These are phyloP conservation scores for Epistrophella euchroma DNA, from an alignment of 2,888 invertebrate genomes.

Conservation along the genomic window DNA sequence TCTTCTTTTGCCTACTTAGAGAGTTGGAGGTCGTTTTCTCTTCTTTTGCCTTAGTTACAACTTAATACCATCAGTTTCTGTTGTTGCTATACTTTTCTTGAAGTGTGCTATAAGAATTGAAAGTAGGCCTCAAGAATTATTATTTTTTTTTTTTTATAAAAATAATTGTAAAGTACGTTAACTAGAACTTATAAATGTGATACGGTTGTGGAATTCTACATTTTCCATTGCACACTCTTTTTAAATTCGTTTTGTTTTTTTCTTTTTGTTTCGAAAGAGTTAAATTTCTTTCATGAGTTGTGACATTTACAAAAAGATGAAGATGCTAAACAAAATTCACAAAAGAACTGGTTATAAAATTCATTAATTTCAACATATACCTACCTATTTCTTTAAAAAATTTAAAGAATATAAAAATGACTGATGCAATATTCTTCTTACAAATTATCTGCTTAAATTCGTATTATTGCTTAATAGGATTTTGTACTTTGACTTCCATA, in stretches of 20 bases:
- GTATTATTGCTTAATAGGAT: too few relatives aligned
- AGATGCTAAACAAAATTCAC: background rate
- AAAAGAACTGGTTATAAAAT: background rate
- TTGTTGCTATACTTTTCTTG: background rate
- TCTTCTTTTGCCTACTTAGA: background rate
- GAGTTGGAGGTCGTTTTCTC: conserved; percentile 1
- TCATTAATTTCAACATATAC: background rate
- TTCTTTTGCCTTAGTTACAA: background rate
- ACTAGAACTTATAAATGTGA: background rate
- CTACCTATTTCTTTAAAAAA: too few relatives aligned
- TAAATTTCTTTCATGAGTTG: background rate
- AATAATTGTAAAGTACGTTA: background rate
- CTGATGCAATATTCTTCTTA: too few relatives aligned
- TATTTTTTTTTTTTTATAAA: background rate
- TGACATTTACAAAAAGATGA: background rate
- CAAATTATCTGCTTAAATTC: too few relatives aligned
- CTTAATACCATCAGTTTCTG: background rate
- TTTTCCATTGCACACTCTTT: background rate
- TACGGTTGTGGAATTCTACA: background rate
- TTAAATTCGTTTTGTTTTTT: background rate
- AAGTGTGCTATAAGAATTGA: background rate
- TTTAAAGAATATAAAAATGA: too few relatives aligned
- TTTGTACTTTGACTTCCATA: too few relatives aligned
- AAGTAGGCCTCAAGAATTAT: background rate
- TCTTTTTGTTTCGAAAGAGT: background rate